Percentiles rank a stretch among this genome's conserved stretches.
phyloP scores from a whole-genome alignment of 2,113 vertebrate species.

The Melanocharis versteri region DNA sequence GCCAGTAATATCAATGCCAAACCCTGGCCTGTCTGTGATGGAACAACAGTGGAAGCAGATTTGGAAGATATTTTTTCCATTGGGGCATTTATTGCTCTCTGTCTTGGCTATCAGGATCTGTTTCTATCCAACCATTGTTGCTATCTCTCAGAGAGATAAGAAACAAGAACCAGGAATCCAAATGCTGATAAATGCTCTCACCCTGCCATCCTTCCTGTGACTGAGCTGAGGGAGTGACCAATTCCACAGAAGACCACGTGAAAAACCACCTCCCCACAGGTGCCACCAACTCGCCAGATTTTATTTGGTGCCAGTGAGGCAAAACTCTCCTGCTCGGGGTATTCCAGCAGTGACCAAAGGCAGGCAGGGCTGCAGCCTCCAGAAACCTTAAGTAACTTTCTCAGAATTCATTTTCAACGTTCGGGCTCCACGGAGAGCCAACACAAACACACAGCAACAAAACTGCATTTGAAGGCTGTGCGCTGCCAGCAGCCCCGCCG shows the following conservation, averaged over 20 bases:
- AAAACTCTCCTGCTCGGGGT: not conserved
- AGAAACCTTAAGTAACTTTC: constrained; percentile 51
- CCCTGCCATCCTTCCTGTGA: not conserved
- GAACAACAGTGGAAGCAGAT: not conserved
- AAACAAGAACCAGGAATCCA: not conserved
- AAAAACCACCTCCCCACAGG: not conserved
- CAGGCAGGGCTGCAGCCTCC: not conserved
- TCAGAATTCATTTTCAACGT: constrained; percentile 47
- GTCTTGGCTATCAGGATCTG: not conserved
- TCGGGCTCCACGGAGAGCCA: constrained; percentile 23
- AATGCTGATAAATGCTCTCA: not conserved
- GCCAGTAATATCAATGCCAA: not conserved
- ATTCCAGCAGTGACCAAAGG: not conserved
- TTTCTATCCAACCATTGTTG: not conserved
- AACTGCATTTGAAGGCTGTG: constrained; percentile 14
- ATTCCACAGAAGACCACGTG: not conserved
- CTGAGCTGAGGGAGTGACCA: not conserved
- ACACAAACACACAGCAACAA: constrained; percentile 44
- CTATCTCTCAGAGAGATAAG: not conserved
- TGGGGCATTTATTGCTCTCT: not conserved
- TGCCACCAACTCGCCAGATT: not conserved
- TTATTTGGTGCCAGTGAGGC: not conserved
- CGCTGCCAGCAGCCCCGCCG: not conserved
- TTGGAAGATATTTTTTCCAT: not conserved
- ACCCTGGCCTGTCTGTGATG: not conserved